phyloP scores from a whole-genome alignment of 2,797 vertebrate species.

The Sardinella longiceps region DNA sequence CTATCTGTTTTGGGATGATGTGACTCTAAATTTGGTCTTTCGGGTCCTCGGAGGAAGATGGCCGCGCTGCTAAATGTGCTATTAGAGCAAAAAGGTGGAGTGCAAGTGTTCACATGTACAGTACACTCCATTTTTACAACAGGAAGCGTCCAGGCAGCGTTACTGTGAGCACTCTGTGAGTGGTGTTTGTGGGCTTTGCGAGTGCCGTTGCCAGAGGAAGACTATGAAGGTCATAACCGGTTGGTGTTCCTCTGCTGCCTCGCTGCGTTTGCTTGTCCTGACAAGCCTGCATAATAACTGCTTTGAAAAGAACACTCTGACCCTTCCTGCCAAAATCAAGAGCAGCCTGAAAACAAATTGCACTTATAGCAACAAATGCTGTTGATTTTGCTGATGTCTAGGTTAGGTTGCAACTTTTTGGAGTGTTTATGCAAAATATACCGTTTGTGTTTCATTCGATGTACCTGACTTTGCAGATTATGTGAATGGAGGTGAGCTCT shows the following conservation, averaged over 20 bases:
- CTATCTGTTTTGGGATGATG: not conserved
- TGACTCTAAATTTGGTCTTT: not conserved
- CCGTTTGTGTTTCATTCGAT: not conserved
- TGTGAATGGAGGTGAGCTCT: slow-evolving; percentile 96
- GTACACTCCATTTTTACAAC: not conserved
- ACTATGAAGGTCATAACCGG: not conserved
- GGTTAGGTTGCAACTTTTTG: not conserved
- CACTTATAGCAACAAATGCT: not conserved
- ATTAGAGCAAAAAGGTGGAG: not conserved
- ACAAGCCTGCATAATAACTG: slow-evolving; percentile 5
- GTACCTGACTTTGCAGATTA: slow-evolving; percentile 80
- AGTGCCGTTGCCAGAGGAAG: not conserved
- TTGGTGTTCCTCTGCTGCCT: not conserved
- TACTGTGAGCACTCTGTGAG: not conserved
- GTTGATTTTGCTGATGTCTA: not conserved
- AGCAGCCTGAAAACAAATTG: not conserved
- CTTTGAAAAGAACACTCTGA: not conserved
- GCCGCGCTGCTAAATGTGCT: not conserved
- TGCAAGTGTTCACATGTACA: not conserved
- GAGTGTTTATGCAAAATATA: not conserved
- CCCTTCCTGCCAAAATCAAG: not conserved
- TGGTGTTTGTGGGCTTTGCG: not conserved
- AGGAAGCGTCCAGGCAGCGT: not conserved
- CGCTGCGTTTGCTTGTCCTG: not conserved
- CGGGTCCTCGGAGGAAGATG: not conserved